Percentiles rank a stretch among this genome's conserved stretches.
phyloP scores from a whole-genome alignment of 2,113 vertebrate species.

The Tautogolabrus adspersus region DNA sequence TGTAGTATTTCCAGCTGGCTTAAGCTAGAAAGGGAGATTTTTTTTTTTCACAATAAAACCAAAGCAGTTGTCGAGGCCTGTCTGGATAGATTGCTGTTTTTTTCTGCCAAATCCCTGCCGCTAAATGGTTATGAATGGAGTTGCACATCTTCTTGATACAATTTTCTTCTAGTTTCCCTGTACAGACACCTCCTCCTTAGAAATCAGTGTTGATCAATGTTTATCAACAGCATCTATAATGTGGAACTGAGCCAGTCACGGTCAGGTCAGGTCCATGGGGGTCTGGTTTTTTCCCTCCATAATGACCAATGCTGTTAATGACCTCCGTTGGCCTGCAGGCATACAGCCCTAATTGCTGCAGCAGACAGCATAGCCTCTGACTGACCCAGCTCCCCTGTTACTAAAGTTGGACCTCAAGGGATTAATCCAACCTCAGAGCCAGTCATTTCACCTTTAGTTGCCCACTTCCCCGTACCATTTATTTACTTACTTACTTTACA shows the following conservation, averaged over 20 bases:
- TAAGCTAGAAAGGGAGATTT: constrained; percentile 21
- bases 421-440: constrained; percentile 30
- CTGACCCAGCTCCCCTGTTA: constrained; percentile 74
- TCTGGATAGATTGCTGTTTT: background rate
- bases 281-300: constrained; percentile 54
- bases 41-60: background rate
- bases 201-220: constrained; percentile 52
- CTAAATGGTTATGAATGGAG: constrained; percentile 31
- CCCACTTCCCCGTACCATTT: constrained; percentile 15
- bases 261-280: constrained; percentile 59
- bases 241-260: constrained; percentile 32
- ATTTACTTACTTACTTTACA: background rate
- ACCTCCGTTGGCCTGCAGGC: constrained; percentile 70
- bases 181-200: background rate
- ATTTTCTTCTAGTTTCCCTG: background rate
- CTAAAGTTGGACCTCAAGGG: constrained; percentile 53
- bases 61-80: constrained; percentile 32
- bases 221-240: constrained; percentile 45
- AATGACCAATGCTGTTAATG: constrained; percentile 78
- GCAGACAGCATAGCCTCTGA: constrained; percentile 75
- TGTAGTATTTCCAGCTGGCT: constrained; percentile 14
- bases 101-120: constrained; percentile 8
- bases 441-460: constrained; percentile 13
- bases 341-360: constrained; percentile 70
- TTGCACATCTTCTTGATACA: background rate